Evolutionary conservation across 2,797 vertebrate species (phyloP), one percentile per base, ranked within the genome.

Genomic region (Typhlichthys eigenmanni): DNA sequence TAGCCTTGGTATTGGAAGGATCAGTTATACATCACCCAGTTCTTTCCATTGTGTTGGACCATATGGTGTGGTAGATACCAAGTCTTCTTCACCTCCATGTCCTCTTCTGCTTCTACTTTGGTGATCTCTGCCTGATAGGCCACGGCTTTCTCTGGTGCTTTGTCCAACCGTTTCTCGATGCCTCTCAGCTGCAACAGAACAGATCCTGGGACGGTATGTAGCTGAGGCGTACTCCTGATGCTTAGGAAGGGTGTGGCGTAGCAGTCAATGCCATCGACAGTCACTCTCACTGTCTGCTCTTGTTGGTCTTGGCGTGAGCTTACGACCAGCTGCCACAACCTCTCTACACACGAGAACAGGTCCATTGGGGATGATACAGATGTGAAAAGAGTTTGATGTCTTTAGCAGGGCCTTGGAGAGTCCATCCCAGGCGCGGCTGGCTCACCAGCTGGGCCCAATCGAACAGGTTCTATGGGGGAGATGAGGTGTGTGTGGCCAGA

Each of bases 241-340:
- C 46, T 9, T 3, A 71, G 58, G 11, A 65, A 46, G 1, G 46
- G 70, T n/a, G 70, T 76, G 3, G 52, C 49, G 14, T 62, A 69
- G 11, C 49, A 55, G 5, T 55, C 14, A 0, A 56, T 45, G 9
- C 54, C 68, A 2, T 67, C 16, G 1, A 56, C 38, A 1, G 60
- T 13, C 3, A 71, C 64, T 38, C 47, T 55, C 11, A 47, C 9
- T 1, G 68, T 65, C 5, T 14, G 13, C 4, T 48, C 19, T 8
- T 72, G 13, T 29, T 63, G 49, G 19, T 71, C 63, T 24, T 68
- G 64, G 13, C 50, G 48, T 46, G 47, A 68, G 16, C 58, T 47
- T 6, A 17, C 62, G 43, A 7, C 46, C 10, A 32, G 2, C 4
- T 71, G 62, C 57, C 61, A 60, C 12, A 57, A 10, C 17, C 49